Evolutionary conservation across 2,888 invertebrate genomes (phyloP), one percentile per base, ranked within the genome.

Genomic region (Drosophila borborema): DNA sequence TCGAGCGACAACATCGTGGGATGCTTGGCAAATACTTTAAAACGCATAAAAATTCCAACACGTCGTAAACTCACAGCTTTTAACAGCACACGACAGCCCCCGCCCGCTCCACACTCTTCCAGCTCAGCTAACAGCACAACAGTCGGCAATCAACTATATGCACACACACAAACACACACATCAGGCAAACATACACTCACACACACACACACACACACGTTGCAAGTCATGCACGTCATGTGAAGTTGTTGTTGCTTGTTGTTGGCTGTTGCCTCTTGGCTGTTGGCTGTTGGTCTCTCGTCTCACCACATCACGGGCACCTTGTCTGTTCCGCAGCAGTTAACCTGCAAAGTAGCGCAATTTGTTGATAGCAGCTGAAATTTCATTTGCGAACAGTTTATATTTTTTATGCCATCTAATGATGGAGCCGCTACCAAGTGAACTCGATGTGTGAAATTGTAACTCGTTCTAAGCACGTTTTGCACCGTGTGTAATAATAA

Each of bases 331-430:
- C 71, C 85, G 77, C 81, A 81, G 86, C 89, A 87, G 89, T 87
- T 85, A 85, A 87, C 86, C 88, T 80, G 81, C 75, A 82, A 90
- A 90, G 86, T 84, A 86, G 90, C 90, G 80, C 84, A 90, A 90
- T 90, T 88, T 90, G 89, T 88, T 86, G 84, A 86, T 86, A 82
- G 78, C 82, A 84, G 81, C 72, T 88, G 58, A 86, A 88, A 88
- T 88, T 89, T 85, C 85, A 89, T 87, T 87, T 89, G 77, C 77
- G 72, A 73, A 67, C 77, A 80, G 80, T 84, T 81, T 81, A 80
- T 81, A 80, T 76, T 74, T 82, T 78, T 69, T 79, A 72, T 79
- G 60, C 76, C 70, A 77, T 76, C 74, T 78, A 85, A 77, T 87
- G 81, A 72, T 74, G 81, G 66, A 59, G 56, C 38, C 36, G 53